phyloP scores from a whole-genome alignment of 2,888 invertebrate species.

The Lithosia quadra region DNA sequence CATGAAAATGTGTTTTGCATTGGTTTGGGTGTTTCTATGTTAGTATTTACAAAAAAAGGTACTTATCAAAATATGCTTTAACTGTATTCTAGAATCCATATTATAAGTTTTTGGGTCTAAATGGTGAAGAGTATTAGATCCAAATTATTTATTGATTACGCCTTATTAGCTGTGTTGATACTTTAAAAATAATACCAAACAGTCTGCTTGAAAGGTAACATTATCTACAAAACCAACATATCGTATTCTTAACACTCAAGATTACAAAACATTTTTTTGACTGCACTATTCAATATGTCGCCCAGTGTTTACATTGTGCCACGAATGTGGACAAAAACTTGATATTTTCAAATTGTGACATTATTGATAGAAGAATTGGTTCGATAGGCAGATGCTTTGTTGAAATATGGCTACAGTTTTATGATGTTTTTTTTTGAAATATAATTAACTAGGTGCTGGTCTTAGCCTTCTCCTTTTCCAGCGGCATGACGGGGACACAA shows the following conservation, averaged over 20 bases:
- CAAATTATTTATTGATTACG: background rate
- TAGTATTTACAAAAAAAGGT: background rate
- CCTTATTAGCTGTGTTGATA: background rate
- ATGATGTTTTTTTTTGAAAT: background rate
- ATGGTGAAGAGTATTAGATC: background rate
- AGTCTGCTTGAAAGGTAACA: conserved; percentile 43
- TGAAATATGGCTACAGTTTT: background rate
- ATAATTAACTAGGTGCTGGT: background rate
- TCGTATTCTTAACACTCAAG: conserved; percentile 57
- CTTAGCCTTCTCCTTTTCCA: too few relatives aligned
- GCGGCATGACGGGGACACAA: too few relatives aligned
- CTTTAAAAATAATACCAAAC: conserved; percentile 32
- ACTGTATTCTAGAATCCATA: too few relatives aligned
- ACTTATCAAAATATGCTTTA: too few relatives aligned
- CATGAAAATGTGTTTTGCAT: too few relatives aligned
- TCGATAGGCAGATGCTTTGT: conserved; percentile 42
- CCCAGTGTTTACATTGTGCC: conserved; percentile 76
- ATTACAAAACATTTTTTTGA: conserved; percentile 63
- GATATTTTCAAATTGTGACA: conserved; percentile 75
- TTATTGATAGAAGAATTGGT: conserved; percentile 81
- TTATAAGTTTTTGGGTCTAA: too few relatives aligned
- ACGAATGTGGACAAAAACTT: conserved; percentile 63
- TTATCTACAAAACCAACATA: conserved; percentile 62
- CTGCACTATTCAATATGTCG: conserved; percentile 60
- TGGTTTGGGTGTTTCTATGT: background rate